Base-by-base conservation (phyloP, 2,797 vertebrate species). In the Emydoidea blandingii region DNA sequence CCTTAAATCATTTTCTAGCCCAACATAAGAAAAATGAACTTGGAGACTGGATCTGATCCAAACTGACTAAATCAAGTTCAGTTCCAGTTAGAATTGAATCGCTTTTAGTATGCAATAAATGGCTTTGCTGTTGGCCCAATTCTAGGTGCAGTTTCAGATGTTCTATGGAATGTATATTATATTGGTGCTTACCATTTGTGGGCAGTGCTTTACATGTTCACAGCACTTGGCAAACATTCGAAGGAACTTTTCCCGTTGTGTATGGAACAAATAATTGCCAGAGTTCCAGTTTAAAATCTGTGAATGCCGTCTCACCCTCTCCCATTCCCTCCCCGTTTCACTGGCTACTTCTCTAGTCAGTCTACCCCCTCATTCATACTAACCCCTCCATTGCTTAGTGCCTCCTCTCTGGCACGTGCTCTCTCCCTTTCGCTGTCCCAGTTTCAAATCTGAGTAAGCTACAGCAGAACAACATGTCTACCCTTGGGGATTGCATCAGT, bases 141-240 rank as follows among this genome's bases (percentile, higher is more conserved):
- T 92, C 92, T 96, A 97, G 96, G 95, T 97, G 97, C 96, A 94
- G 96, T 95, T 91, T 95, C 94, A 96, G 96, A 96, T 97, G 94
- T 94, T 97, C 92, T 95, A 92, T 65, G 94, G 81, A 96, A 96
- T 96, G 95, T 96, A 94, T 95, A 85, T 95, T 96, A 93, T 96
- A 97, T 94, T 95, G 94, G 96, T 91, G 94, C 93, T 97, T 97
- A 90, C 94, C 91, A 85, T 94, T 94, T 96, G 96, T 95, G 94
- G 97, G 95, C 96, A 88, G 93, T 96, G 88, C 96, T 97, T 97
- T 95, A 95, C 96, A 97, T 96, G 97, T 97, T 49, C 41, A 16
- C 25, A 15, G 74, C 2, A 8, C 97, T 97, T 96, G 96, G 96
- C 97, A 96, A 93, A 90, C 96, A 83, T 94, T 12, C 96, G 96